A percentile compares a stretch with the other conserved stretches of the same genome.
Evolutionary conservation across 2,797 vertebrate species (phyloP).

Genomic region (Muscicapa comitata): DNA sequence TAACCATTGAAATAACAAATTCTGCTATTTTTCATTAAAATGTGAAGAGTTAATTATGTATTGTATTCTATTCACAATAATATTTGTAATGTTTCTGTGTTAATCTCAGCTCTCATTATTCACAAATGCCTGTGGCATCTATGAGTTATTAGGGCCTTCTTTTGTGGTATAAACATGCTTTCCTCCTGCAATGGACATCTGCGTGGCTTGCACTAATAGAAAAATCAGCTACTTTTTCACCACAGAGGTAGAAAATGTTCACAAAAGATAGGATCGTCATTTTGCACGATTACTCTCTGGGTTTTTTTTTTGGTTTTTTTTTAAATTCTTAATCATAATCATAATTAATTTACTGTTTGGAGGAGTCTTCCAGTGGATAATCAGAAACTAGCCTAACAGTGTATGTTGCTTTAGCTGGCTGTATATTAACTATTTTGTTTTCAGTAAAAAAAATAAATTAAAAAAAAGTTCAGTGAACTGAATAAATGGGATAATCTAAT

Average conservation of each 20-base stretch:
- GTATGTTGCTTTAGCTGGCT: slow-evolving; percentile 34
- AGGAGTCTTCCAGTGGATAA: background rate
- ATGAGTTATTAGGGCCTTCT: slow-evolving; percentile 34
- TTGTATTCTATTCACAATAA: slow-evolving; percentile 40
- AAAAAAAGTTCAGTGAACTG: slow-evolving; percentile 10
- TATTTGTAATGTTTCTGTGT: slow-evolving; percentile 56
- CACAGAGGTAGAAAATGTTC: background rate
- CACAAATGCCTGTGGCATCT: slow-evolving; percentile 34
- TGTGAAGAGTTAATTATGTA: slow-evolving; percentile 40
- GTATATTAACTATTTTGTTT: slow-evolving; percentile 29
- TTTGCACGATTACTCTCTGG: background rate
- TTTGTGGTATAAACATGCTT: slow-evolving; percentile 38
- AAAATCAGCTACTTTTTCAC: slow-evolving; percentile 19
- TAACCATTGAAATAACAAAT: slow-evolving; percentile 53
- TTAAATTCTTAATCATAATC: background rate
- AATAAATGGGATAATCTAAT: slow-evolving; percentile 46
- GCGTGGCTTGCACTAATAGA: background rate
- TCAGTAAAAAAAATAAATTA: background rate
- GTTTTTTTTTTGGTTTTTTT: background rate
- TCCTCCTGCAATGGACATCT: slow-evolving; percentile 29
- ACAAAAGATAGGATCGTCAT: background rate
- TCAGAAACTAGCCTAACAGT: slow-evolving; percentile 31
- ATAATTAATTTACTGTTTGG: background rate
- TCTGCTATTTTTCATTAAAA: slow-evolving; percentile 55
- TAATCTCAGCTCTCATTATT: slow-evolving; percentile 62